Base-by-base conservation (phyloP, 2,888 invertebrate genomes). In the Cephus pulcher region DNA sequence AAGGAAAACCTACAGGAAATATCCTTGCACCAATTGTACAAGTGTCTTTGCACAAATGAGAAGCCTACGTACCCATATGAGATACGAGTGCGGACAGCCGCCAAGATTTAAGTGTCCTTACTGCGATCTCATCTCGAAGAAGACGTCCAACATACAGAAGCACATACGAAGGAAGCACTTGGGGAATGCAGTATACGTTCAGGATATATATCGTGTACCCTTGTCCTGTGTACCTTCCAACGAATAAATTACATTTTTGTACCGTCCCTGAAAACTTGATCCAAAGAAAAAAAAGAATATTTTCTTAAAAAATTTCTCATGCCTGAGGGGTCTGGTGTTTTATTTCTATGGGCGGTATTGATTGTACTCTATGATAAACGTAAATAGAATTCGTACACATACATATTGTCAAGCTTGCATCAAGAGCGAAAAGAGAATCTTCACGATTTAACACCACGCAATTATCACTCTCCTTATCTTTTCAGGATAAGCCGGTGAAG, bases 91-190 rank as follows among this genome's bases (percentile, higher is more conserved):
- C 76, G 90, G 90, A 4, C 85, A 88, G 75, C 89, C 89, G 1
- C 91, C 91, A 15, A 86, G 89, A 70, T 91, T 90, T 85, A 87
- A 89, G 80, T 92, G 92, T 79, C 90, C 89, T 35, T 88, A 90
- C 79, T 92, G 92, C 79, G 82, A 85, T 40, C 81, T 88, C 34
- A 79, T 85, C 69, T 86, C 88, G 32, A 90, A 90, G 82, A 88
- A 90, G 78, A 86, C 88, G 12, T 88, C 88, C 0, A 87, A 89
- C 79, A 77, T 90, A 30, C 87, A 85, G 73, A 87, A 84, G 73
- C 89, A 90, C 77, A 87, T 89, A 37, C 82, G 87, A 4, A 80
- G 88, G 56, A 85, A 85, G 77, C 89, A 89, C 78, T 71, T 82
- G 40, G 87, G 85, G 69, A 76, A 79, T 73, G 81, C 74, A 11